Conservation (phyloP, 2,797 vertebrate species). For the Tolypeutes matacus region DNA sequence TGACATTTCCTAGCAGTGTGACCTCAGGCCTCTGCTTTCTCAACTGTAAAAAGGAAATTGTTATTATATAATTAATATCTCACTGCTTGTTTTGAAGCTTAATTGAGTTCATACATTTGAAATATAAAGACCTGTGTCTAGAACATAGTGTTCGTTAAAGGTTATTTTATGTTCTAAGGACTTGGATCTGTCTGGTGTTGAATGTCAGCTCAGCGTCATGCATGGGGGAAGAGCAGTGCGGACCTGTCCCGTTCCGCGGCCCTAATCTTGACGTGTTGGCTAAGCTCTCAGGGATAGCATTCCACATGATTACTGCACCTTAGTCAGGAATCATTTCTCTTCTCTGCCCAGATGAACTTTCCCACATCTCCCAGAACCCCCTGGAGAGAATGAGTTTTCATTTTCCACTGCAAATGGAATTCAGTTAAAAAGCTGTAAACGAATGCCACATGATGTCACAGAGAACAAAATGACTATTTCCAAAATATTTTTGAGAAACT, state of each 20-base stretch:
- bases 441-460: constrained; percentile 73
- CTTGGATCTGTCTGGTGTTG: neutral
- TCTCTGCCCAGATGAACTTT: constrained; percentile 67
- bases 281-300: neutral
- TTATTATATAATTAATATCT: neutral
- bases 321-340: constrained; percentile 39
- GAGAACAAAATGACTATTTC: constrained; percentile 75
- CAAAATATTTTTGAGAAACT: constrained; percentile 79
- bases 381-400: constrained; percentile 67
- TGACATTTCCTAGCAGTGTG: neutral
- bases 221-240: neutral
- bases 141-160: neutral
- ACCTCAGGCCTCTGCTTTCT: neutral
- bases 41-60: constrained; percentile 4
- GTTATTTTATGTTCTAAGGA: constrained; percentile 12
- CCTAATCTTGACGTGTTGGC: neutral
- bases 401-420: constrained; percentile 76
- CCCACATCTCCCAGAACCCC: constrained; percentile 74
- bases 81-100: neutral
- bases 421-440: constrained; percentile 76
- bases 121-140: neutral
- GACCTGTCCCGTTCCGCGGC: neutral
- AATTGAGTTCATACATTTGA: constrained; percentile 20
- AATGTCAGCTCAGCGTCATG: neutral
- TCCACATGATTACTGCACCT: neutral